Evolutionary conservation across 2,888 invertebrate species (phyloP).

Genomic region (Ophraella communa): DNA sequence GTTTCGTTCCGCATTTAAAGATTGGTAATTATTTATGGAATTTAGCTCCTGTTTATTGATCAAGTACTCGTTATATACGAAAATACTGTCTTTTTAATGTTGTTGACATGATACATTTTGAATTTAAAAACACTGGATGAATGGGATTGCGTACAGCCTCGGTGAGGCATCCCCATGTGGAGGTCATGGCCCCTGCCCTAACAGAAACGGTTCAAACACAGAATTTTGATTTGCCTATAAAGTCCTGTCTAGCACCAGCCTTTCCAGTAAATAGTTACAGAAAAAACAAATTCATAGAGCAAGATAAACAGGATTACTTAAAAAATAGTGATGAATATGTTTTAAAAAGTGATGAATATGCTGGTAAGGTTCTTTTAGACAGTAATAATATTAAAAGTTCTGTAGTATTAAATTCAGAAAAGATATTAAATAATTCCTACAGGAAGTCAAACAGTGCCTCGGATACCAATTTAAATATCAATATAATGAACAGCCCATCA

Average conservation of each 20-base stretch:
- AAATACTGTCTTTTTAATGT: conserved; percentile 38
- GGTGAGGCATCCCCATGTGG: conserved; percentile 67
- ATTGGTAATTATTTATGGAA: conserved; percentile 35
- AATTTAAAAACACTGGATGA: conserved; percentile 58
- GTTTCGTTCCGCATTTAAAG: conserved; percentile 32
- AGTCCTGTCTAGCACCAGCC: conserved; percentile 49
- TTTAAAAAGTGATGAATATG: conserved; percentile 33
- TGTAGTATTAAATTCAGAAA: conserved; percentile 44
- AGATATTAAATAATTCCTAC: conserved; percentile 45
- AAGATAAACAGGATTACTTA: conserved; percentile 37
- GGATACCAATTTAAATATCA: conserved; percentile 48
- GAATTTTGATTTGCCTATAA: conserved; percentile 59
- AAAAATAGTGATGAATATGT: conserved; percentile 35
- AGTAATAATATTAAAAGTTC: conserved; percentile 37
- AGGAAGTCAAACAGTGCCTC: conserved; percentile 48
- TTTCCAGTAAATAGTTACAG: conserved; percentile 51
- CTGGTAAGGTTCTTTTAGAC: conserved; percentile 38
- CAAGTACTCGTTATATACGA: conserved; percentile 38
- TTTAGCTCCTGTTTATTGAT: conserved; percentile 41
- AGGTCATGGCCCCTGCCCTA: conserved; percentile 95
- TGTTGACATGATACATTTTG: conserved; percentile 49
- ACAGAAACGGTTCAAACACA: conserved; percentile 72
- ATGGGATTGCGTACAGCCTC: conserved; percentile 63
- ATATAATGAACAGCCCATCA: conserved; percentile 62
- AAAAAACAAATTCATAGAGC: conserved; percentile 44